Percentiles rank a stretch among this genome's conserved stretches.
Conservation (phyloP, 2,888 invertebrate genomes). For the Biston stratarius region DNA sequence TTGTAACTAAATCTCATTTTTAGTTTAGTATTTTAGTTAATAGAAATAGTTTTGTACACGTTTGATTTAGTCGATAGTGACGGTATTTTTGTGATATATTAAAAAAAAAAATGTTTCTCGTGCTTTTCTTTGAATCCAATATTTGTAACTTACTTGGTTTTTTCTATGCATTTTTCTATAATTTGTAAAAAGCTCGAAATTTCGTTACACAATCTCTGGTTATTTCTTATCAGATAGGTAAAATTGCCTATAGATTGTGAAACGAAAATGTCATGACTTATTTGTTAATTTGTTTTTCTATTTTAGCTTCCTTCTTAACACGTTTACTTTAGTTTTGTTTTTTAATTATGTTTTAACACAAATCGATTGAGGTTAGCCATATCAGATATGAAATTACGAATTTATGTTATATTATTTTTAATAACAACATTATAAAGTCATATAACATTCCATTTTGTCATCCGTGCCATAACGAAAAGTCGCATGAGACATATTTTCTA, state of each 20-base stretch:
- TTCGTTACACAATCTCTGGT: constrained; percentile 10
- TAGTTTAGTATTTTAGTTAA: constrained; percentile 49
- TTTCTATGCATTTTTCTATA: constrained; percentile 11
- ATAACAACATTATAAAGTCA: constrained; percentile 17
- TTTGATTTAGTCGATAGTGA: constrained; percentile 45
- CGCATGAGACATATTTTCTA: constrained; percentile 3
- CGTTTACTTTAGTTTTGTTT: constrained; percentile 12
- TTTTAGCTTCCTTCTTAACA: constrained; percentile 11
- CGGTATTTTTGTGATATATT: constrained; percentile 48
- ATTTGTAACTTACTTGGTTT: constrained; percentile 17
- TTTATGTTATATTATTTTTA: constrained; percentile 31
- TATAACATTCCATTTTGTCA: constrained; percentile 29
- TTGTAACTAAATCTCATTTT: constrained; percentile 55
- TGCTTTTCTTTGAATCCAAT: constrained; percentile 20
- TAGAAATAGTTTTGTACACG: constrained; percentile 50
- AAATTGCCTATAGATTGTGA: background rate
- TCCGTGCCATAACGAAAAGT: constrained; percentile 25
- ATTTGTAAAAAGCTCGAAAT: background rate
- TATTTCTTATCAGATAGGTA: constrained; percentile 1
- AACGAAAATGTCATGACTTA: background rate
- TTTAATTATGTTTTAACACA: constrained; percentile 17
- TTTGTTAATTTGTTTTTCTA: constrained; percentile 8
- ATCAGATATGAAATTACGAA: constrained; percentile 30
- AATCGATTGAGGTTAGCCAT: constrained; percentile 26
- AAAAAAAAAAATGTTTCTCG: constrained; percentile 26